Evolutionary conservation across 2,113 vertebrate genomes (phyloP).

Genomic region (Neodontobutis hainanensis): DNA sequence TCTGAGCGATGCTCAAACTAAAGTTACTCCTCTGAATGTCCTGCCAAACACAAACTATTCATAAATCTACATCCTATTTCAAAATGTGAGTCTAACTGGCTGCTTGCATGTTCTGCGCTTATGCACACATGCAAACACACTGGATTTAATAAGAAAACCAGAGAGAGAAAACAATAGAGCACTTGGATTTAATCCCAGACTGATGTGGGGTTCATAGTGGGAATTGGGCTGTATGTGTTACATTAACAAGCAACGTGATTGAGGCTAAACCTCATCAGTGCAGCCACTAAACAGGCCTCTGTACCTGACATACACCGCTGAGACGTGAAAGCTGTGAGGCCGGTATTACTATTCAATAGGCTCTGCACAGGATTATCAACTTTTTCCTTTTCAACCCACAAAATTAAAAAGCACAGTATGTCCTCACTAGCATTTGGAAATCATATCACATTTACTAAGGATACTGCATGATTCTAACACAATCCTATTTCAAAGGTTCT

Average conservation of each 20-base stretch:
- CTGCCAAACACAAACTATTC: conserved; percentile 60
- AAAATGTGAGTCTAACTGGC: conserved; percentile 25
- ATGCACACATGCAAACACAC: conserved; percentile 12
- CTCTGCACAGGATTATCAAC: conserved; percentile 19
- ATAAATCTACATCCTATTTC: conserved; percentile 71
- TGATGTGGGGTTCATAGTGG: conserved; percentile 32
- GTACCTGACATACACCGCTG: conserved; percentile 9
- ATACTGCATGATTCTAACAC: too few species aligned
- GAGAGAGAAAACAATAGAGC: conserved; percentile 51
- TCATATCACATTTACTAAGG: too few species aligned
- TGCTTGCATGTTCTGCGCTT: conserved; percentile 28
- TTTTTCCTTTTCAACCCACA: too few species aligned
- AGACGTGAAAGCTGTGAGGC: background rate
- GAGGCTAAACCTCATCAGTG: conserved; percentile 21
- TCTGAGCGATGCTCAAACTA: conserved; percentile 50
- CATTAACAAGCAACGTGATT: conserved; percentile 43
- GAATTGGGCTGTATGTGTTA: conserved; percentile 31
- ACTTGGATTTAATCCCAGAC: conserved; percentile 43
- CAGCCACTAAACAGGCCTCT: conserved; percentile 19
- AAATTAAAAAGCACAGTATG: too few species aligned
- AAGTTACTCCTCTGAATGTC: conserved; percentile 53
- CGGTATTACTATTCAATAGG: background rate
- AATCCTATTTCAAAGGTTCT: too few species aligned
- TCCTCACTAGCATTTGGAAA: too few species aligned
- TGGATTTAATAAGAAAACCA: conserved; percentile 36